phyloP scores from a whole-genome alignment of 1,140 invertebrate genomes.

The Pinna nobilis region DNA sequence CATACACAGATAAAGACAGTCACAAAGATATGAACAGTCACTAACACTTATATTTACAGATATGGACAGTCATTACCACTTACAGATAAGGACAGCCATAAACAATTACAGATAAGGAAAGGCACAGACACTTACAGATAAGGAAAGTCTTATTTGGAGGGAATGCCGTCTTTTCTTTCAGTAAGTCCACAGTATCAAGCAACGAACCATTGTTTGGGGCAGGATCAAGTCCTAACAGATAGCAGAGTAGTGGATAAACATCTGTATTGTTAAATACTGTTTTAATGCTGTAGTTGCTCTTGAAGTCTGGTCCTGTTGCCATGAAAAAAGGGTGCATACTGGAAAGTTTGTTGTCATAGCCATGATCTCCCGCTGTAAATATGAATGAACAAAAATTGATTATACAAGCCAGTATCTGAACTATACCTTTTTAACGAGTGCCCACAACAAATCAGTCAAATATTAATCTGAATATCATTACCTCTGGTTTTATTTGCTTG shows the following conservation, averaged over 20 bases:
- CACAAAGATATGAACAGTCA: too few species aligned
- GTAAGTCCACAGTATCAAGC: conserved; percentile 32
- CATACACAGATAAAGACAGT: too few species aligned
- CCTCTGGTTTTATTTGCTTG: too few species aligned
- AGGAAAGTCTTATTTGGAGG: background rate
- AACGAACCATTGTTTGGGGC: conserved; percentile 67
- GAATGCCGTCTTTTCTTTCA: conserved; percentile 6
- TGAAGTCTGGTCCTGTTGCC: conserved; percentile 81
- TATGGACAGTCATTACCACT: too few species aligned
- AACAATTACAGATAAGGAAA: too few species aligned
- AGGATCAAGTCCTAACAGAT: conserved; percentile 75
- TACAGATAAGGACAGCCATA: too few species aligned
- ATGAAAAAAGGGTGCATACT: conserved; percentile 83
- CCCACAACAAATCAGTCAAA: too few species aligned
- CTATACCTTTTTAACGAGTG: too few species aligned
- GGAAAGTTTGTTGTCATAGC: conserved; percentile 62
- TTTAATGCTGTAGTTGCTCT: conserved; percentile 71
- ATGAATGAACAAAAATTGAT: too few species aligned
- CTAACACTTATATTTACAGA: too few species aligned
- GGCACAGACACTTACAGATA: conserved; percentile 16
- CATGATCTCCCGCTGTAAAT: conserved; percentile 63
- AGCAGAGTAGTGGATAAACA: conserved; percentile 82
- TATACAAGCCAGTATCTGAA: too few species aligned
- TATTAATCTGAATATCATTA: too few species aligned
- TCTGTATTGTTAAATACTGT: conserved; percentile 82